phyloP scores from a whole-genome alignment of 2,888 invertebrate genomes.

The Euclidia mi region DNA sequence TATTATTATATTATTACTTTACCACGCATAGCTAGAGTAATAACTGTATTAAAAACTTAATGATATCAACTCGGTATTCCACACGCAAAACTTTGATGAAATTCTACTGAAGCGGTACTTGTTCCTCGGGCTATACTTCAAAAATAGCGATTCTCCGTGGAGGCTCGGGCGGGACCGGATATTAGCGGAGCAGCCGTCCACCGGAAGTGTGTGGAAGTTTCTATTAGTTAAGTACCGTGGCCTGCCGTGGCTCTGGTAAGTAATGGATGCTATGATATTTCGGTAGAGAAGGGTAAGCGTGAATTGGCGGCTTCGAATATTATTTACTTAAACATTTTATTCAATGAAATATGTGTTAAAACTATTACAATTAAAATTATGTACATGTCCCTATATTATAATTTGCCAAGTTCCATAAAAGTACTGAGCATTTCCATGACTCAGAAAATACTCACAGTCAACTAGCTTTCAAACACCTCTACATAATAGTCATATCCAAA shows the following conservation, averaged over 20 bases:
- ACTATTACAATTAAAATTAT: too few relatives aligned
- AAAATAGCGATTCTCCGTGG: conserved; percentile 35
- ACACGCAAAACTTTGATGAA: not conserved
- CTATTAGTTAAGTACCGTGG: conserved; percentile 39
- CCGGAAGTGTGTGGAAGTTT: conserved; percentile 49
- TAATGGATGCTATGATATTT: conserved; percentile 28
- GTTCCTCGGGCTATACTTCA: conserved; percentile 22
- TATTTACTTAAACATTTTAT: too few relatives aligned
- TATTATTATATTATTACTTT: too few relatives aligned
- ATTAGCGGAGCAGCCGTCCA: conserved; percentile 40
- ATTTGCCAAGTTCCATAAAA: too few relatives aligned
- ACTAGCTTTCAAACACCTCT: too few relatives aligned
- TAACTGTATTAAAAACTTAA: too few relatives aligned
- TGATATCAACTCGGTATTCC: not conserved
- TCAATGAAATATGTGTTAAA: too few relatives aligned
- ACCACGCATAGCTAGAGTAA: too few relatives aligned
- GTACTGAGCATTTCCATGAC: too few relatives aligned
- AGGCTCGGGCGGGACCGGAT: conserved; percentile 38
- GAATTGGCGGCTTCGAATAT: conserved; percentile 4
- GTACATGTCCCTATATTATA: too few relatives aligned
- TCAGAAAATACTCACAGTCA: too few relatives aligned
- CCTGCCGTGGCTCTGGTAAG: conserved; percentile 16
- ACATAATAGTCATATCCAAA: too few relatives aligned
- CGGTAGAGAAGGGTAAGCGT: not conserved
- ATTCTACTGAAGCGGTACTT: not conserved